These are phyloP conservation scores for Parnassius orleans DNA, from an alignment of 2,888 invertebrate genomes.

Conservation along the genomic window DNA sequence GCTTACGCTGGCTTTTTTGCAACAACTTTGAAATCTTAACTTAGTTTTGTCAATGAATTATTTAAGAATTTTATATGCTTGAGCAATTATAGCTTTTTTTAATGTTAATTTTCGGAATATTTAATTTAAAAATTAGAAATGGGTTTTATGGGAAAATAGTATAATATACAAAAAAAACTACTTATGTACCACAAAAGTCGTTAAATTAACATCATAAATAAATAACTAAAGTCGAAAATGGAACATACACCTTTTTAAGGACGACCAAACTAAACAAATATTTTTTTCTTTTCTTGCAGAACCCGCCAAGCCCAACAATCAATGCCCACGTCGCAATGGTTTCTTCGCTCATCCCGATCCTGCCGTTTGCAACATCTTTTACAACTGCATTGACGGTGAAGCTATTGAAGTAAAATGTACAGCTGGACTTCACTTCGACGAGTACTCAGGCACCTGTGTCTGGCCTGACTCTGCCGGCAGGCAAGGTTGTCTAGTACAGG, in stretches of 20 bases:
- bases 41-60: slow-evolving; percentile 12
- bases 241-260: no score
- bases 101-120: no score
- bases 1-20: slow-evolving; percentile 37
- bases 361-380: slow-evolving; percentile 90
- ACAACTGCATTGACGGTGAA: slow-evolving; percentile 93
- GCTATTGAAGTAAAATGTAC: slow-evolving; percentile 90
- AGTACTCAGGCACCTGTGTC: slow-evolving; percentile 93
- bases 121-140: no score
- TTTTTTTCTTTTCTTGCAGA: slow-evolving; percentile 73
- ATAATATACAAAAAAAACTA: no score
- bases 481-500: slow-evolving; percentile 83
- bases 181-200: no score
- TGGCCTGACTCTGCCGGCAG: slow-evolving; percentile 92
- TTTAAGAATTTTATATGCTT: slow-evolving; percentile 13
- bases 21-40: slow-evolving; percentile 33
- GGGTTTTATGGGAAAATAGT: no score
- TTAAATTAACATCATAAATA: no score
- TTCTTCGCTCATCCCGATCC: slow-evolving; percentile 95
- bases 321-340: slow-evolving; percentile 92
- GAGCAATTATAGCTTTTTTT: not conserved
- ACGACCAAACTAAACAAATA: no score
- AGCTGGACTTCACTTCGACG: slow-evolving; percentile 94
- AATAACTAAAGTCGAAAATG: no score
- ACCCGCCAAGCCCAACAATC: slow-evolving; percentile 85